phyloP scores from a whole-genome alignment of 2,113 vertebrate genomes.

The Paramisgurnus dabryanus region DNA sequence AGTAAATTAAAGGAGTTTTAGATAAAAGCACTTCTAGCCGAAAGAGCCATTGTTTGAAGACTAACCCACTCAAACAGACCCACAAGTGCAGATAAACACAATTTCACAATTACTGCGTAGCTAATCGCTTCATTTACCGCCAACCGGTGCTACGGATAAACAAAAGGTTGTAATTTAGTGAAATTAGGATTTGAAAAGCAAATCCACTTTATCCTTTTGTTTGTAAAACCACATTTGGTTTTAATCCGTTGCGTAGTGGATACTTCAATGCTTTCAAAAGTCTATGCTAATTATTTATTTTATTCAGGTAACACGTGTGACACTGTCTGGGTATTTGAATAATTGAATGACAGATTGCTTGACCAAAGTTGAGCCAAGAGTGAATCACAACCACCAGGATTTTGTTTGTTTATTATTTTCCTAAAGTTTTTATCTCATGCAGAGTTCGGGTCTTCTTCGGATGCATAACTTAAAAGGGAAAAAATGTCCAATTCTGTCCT shows the following conservation, averaged over 20 bases:
- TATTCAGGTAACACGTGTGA: background rate
- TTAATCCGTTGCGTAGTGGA: background rate
- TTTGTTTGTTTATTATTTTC: background rate
- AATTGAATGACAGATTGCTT: background rate
- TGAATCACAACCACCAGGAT: background rate
- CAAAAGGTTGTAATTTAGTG: slow-evolving; percentile 42
- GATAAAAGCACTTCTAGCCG: slow-evolving; percentile 15
- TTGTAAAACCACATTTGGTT: background rate
- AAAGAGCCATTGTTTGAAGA: slow-evolving; percentile 37
- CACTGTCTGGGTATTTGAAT: background rate
- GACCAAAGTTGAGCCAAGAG: background rate
- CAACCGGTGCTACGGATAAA: slow-evolving; percentile 9
- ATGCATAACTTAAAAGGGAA: background rate
- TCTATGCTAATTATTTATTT: background rate
- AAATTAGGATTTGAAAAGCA: slow-evolving; percentile 21
- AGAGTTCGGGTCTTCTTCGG: background rate
- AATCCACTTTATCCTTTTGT: slow-evolving; percentile 28
- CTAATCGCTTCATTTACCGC: slow-evolving; percentile 35
- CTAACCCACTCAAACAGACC: slow-evolving; percentile 20
- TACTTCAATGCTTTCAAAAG: background rate
- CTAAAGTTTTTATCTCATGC: background rate
- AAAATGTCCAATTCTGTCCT: background rate
- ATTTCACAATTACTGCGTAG: slow-evolving; percentile 46
- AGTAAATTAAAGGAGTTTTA: slow-evolving; percentile 1
- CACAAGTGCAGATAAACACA: slow-evolving; percentile 49